phyloP scores from a whole-genome alignment of 2,888 invertebrate species.

The Argyresthia goedartella region DNA sequence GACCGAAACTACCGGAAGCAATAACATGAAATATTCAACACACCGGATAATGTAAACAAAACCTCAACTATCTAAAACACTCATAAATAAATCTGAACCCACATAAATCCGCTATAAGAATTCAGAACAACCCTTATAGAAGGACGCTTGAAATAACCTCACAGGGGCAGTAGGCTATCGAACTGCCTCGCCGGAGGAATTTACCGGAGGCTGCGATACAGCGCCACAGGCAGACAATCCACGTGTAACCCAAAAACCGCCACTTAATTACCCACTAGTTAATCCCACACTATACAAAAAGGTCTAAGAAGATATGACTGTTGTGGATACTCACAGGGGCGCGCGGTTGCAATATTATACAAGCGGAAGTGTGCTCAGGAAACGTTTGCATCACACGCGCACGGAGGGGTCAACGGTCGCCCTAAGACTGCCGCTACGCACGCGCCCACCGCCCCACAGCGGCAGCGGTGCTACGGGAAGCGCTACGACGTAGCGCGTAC shows the following conservation, averaged over 20 bases:
- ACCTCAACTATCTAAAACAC: no score
- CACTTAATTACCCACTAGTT: not conserved
- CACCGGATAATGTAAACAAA: no score
- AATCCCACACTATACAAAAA: not conserved
- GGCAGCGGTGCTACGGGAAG: conserved; percentile 28
- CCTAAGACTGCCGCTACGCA: conserved; percentile 33
- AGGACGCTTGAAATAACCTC: conserved; percentile 40
- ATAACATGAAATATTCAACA: not conserved
- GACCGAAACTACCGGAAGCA: not conserved
- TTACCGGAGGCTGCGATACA: conserved; percentile 40
- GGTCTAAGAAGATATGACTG: not conserved
- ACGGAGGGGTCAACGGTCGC: conserved; percentile 45
- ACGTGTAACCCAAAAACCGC: conserved; percentile 36
- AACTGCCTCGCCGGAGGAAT: conserved; percentile 59
- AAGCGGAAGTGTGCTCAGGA: conserved; percentile 18
- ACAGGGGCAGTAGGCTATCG: conserved; percentile 71
- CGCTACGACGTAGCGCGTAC: conserved; percentile 26
- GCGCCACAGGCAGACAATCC: conserved; percentile 39
- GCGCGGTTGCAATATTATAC: conserved; percentile 44
- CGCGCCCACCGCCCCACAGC: conserved; percentile 31
- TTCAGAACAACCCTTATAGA: conserved; percentile 42
- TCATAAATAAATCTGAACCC: no score
- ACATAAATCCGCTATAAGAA: not conserved
- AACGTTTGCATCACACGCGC: conserved; percentile 45
- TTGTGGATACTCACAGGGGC: conserved; percentile 57